Percentiles rank a stretch among this genome's conserved stretches.
Evolutionary conservation across 2,113 vertebrate species (phyloP).

Genomic region (Pedionomus torquatus): DNA sequence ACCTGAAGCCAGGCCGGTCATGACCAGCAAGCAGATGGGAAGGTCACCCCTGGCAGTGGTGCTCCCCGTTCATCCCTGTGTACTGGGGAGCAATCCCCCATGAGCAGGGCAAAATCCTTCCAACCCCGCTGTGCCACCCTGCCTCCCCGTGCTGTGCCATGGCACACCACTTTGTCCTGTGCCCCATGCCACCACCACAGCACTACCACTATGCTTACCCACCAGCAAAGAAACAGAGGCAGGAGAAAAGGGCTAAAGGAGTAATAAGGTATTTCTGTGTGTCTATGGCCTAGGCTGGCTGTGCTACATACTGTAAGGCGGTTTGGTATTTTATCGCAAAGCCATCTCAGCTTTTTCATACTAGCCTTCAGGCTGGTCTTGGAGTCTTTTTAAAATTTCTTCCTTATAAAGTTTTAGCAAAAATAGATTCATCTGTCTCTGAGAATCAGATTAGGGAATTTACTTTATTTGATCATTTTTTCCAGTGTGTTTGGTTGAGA

Average conservation of each 20-base stretch:
- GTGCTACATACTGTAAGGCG: neutral
- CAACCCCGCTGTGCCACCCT: accelerated
- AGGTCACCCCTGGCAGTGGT: neutral
- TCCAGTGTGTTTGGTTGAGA: neutral
- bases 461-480: neutral
- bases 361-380: neutral
- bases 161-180: accelerated
- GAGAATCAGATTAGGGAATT: neutral
- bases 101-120: neutral
- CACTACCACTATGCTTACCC: neutral
- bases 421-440: neutral
- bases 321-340: neutral
- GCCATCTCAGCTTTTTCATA: neutral
- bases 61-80: accelerated
- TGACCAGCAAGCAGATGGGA: neutral
- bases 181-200: neutral
- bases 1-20: neutral
- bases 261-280: neutral
- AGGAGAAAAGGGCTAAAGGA: neutral
- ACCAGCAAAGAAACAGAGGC: accelerated
- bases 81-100: accelerated
- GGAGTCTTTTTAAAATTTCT: neutral
- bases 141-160: neutral
- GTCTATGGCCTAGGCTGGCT: neutral
- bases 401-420: neutral